A percentile compares a stretch with the other conserved stretches of the same genome.
Conservation (phyloP, 1,140 invertebrate species). For the Bombus impatiens region DNA sequence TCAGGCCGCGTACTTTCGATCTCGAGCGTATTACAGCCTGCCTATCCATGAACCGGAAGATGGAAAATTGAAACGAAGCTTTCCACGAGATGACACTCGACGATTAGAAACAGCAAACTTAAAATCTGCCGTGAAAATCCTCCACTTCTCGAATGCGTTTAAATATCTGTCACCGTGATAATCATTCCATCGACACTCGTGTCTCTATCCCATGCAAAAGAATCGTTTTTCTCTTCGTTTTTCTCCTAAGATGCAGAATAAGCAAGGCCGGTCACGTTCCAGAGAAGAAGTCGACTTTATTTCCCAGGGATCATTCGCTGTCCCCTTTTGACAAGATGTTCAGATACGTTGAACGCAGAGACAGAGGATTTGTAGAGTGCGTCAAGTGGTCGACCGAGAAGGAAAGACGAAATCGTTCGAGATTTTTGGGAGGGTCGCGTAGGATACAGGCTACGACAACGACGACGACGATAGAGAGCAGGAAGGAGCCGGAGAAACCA, state of each 20-base stretch:
- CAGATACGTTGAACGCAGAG: neutral
- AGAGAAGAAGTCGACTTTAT: neutral
- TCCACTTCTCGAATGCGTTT: neutral
- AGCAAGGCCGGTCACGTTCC: neutral
- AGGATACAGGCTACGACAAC: neutral
- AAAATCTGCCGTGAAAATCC: neutral
- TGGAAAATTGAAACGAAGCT: neutral
- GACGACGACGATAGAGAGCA: neutral
- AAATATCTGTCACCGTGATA: no score
- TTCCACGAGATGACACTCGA: neutral
- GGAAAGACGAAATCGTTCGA: slow-evolving; percentile 59
- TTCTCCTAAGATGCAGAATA: neutral
- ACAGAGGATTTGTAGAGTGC: neutral
- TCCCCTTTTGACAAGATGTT: no score
- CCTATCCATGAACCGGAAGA: neutral
- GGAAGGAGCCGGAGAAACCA: slow-evolving; percentile 33
- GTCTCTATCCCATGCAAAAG: neutral
- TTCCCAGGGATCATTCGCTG: slow-evolving; percentile 10
- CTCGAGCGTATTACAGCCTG: neutral
- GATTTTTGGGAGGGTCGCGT: slow-evolving; percentile 57
- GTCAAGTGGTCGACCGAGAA: slow-evolving; percentile 46
- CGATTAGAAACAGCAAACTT: neutral
- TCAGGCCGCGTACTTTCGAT: neutral
- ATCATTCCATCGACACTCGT: neutral
- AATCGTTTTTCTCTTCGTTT: no score